These are phyloP conservation scores for Aegotheles bennettii DNA, from an alignment of 2,113 vertebrate genomes.

Conservation along the genomic window DNA sequence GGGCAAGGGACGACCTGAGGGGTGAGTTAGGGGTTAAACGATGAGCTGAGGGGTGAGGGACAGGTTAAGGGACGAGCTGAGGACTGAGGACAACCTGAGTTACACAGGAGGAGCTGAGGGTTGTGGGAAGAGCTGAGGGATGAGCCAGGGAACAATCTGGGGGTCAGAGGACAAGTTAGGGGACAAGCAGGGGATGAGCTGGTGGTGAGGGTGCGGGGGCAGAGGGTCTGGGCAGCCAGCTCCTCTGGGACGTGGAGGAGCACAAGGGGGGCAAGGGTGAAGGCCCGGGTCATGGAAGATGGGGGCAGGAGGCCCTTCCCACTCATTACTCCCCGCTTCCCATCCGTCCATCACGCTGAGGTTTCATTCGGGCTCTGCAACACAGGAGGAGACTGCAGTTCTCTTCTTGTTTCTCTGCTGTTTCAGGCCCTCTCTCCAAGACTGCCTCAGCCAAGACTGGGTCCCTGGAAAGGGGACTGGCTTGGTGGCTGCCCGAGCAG, in stretches of 20 bases:
- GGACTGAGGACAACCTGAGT: neutral
- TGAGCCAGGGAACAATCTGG: too few species aligned
- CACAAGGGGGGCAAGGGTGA: rapidly evolving
- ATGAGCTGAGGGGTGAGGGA: neutral
- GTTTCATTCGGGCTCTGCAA: rapidly evolving
- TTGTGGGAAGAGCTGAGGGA: neutral
- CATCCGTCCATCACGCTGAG: rapidly evolving
- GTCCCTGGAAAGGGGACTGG: neutral
- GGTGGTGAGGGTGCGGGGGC: neutral
- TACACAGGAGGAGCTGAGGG: neutral
- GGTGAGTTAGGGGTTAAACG: neutral
- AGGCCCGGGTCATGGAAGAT: neutral
- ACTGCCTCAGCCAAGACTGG: rapidly evolving
- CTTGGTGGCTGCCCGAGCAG: rapidly evolving
- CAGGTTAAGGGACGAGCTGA: too few species aligned
- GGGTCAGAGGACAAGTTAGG: neutral
- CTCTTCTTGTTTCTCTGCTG: neutral
- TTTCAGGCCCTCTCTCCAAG: neutral
- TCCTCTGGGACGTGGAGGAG: neutral
- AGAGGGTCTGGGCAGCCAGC: neutral
- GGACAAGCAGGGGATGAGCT: neutral
- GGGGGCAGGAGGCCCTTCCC: neutral
- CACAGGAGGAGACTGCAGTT: rapidly evolving
- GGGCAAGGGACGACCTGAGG: neutral
- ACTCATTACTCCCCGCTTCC: neutral